phyloP scores from a whole-genome alignment of 1,140 invertebrate genomes.

The Neodiprion lecontei region DNA sequence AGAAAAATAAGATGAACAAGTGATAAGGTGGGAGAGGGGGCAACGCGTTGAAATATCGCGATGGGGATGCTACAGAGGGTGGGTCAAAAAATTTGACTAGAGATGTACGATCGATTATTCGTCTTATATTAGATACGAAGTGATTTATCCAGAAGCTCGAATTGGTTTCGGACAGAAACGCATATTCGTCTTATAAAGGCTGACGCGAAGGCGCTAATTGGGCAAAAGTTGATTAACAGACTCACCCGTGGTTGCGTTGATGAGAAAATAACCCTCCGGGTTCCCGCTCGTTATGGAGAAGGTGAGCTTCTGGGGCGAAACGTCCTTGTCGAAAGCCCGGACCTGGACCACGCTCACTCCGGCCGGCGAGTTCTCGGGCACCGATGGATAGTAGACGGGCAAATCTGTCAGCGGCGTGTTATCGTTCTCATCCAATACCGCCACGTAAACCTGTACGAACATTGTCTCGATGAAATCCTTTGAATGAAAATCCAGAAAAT shows the following conservation, averaged over 20 bases:
- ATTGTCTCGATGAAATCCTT: conserved; percentile 1
- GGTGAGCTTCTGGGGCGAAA: conserved; percentile 70
- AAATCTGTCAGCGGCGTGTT: conserved; percentile 86
- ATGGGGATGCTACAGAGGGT: too few relatives aligned
- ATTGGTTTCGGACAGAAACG: too few relatives aligned
- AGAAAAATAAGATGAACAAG: too few relatives aligned
- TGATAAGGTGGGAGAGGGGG: too few relatives aligned
- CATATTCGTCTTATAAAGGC: too few relatives aligned
- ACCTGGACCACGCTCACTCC: conserved; percentile 79
- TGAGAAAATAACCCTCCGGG: conserved; percentile 87
- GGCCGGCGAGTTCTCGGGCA: conserved; percentile 83
- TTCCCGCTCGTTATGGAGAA: conserved; percentile 90
- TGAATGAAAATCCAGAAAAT: conserved; percentile 24
- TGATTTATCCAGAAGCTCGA: too few relatives aligned
- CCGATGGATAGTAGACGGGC: conserved; percentile 84
- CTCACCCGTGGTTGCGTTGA: conserved; percentile 85
- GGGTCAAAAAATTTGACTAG: too few relatives aligned
- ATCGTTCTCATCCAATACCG: conserved; percentile 92
- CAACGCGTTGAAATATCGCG: too few relatives aligned
- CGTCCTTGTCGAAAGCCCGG: conserved; percentile 81
- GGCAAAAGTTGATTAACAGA: conserved; percentile 14
- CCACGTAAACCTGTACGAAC: conserved; percentile 80
- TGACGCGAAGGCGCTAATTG: too few relatives aligned
- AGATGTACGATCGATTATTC: too few relatives aligned
- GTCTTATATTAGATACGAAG: too few relatives aligned